Evolutionary conservation across 2,888 invertebrate species (phyloP), one percentile per base, ranked within the genome.

Genomic region (Phengaris arion): DNA sequence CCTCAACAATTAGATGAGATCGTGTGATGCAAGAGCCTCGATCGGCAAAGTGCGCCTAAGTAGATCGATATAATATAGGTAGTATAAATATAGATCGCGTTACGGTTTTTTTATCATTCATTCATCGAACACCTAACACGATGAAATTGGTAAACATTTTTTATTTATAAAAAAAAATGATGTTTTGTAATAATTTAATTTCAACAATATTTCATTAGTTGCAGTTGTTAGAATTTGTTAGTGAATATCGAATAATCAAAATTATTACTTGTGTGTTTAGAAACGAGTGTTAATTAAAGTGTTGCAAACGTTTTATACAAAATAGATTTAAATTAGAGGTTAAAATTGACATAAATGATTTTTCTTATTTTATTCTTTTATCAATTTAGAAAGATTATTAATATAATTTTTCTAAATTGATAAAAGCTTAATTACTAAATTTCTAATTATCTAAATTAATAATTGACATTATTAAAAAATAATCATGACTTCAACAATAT

Each of bases 61-160:
- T 90, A 88, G 89, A 91, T 90, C 89, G 86, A 88, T 87, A 81
- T 78, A 77, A 79, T 81, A 78, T 81, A 81, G 79, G 77, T 82
- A 84, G 85, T 93, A 92, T 92, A 92, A 88, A 93, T 91, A 93
- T 85, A 85, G 86, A 85, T 84, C 83, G 81, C 83, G 81, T 78
- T 83, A 80, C 81, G 79, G 78, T 80, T 81, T 85, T 82, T 82
- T 86, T 87, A 91, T 91, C 92, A 93, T 87, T 90, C 82, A 84
- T 80, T 83, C 80, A 79, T 81, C 80, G 79, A 80, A 78, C 82
- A 85, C 83, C 85, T 55, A 77, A 68, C 79, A 85, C 84, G 79
- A 91, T 91, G 91, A 91, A 86, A 86, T 82, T 87, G 89, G 92
- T 92, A 86, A 82, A 83, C 82, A 78, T 64, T 75, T 75, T 75